Conservation (phyloP, 2,113 vertebrate species). For the Macquaria australasica region DNA sequence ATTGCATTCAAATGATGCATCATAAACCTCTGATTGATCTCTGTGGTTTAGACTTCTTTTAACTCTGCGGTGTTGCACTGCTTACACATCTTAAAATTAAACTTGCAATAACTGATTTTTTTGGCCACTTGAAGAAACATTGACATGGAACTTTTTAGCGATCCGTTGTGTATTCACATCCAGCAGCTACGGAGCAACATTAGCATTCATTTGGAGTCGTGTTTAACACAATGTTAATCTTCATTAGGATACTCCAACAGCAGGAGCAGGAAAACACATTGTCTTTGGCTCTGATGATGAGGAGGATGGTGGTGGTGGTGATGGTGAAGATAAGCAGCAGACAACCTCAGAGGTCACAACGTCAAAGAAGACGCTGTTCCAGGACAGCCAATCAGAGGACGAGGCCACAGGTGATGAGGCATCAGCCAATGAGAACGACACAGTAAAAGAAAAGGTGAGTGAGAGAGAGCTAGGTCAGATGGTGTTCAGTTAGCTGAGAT, state of each 20-base stretch:
- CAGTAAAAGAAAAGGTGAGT: slow-evolving; percentile 55
- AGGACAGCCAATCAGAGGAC: slow-evolving; percentile 59
- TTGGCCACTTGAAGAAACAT: no score
- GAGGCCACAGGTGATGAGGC: slow-evolving; percentile 54
- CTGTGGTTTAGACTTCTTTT: no score
- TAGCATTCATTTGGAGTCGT: background rate
- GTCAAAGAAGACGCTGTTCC: slow-evolving; percentile 57
- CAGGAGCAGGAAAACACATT: slow-evolving; percentile 87
- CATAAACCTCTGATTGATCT: no score
- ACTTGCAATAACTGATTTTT: no score
- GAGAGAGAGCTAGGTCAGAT: background rate
- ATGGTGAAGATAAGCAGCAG: slow-evolving; percentile 17
- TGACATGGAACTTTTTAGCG: no score
- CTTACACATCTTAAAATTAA: no score
- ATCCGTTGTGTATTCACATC: no score
- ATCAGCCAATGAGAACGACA: background rate
- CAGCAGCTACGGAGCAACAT: background rate
- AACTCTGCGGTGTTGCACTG: no score
- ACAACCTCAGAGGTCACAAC: background rate
- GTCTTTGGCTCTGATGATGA: slow-evolving; percentile 90
- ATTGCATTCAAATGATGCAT: no score
- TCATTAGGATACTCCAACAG: slow-evolving; percentile 84
- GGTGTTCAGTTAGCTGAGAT: background rate
- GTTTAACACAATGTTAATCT: background rate
- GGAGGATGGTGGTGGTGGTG: slow-evolving; percentile 48